A percentile compares a stretch with the other conserved stretches of the same genome.
Evolutionary conservation across 1,140 invertebrate genomes (phyloP).

Genomic region (Cherax destructor): DNA sequence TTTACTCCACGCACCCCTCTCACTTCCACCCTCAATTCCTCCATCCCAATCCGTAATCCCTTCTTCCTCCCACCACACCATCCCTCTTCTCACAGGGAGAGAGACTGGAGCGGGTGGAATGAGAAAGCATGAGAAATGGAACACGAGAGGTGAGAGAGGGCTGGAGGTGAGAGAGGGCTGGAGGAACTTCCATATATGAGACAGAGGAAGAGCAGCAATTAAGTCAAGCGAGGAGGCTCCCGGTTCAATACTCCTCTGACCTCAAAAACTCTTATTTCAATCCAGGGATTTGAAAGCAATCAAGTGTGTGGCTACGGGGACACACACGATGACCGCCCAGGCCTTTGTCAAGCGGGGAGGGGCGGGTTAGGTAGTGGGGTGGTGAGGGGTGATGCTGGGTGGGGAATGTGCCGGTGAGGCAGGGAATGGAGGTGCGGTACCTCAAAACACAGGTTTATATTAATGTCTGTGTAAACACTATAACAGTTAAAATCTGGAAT

Average conservation of each 20-base stretch:
- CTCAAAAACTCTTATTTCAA: constrained; percentile 14
- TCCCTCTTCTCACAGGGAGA: neutral
- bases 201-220: neutral
- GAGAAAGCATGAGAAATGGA: neutral
- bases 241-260: constrained; percentile 4
- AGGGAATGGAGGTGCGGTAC: neutral
- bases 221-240: neutral
- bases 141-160: no score
- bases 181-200: no score
- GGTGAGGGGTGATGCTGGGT: neutral
- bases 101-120: neutral
- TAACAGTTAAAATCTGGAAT: no score
- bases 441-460: neutral
- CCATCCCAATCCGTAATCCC: no score
- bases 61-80: no score
- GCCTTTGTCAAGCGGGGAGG: neutral
- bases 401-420: neutral
- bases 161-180: neutral
- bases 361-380: neutral
- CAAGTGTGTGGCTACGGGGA: neutral
- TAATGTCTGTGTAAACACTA: no score
- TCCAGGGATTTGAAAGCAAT: constrained; percentile 18
- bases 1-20: no score
- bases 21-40: no score
- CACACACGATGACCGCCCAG: neutral